Evolutionary conservation across 2,113 vertebrate genomes (phyloP).

Genomic region (Aptenodytes patagonicus): DNA sequence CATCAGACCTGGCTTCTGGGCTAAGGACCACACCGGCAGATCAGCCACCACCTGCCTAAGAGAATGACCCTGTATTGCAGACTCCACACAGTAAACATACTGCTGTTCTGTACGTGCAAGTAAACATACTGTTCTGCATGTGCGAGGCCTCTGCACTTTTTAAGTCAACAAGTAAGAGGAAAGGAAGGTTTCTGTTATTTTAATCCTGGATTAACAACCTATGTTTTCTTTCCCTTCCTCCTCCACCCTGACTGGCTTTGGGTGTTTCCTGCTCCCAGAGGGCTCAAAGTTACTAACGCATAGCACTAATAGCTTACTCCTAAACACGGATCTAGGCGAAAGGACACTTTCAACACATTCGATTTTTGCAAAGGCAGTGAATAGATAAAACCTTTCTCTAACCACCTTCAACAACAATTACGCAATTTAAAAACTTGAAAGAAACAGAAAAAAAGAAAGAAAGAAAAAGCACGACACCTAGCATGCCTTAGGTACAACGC

Average conservation of each 20-base stretch:
- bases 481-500: too few relatives aligned
- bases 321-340: not conserved
- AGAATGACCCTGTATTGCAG: fast-evolving
- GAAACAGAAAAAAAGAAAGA: not conserved
- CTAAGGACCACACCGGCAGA: not conserved
- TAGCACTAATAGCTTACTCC: not conserved
- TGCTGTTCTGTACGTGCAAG: fast-evolving
- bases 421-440: not conserved
- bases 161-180: not conserved
- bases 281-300: not conserved
- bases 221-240: not conserved
- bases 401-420: not conserved
- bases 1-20: not conserved
- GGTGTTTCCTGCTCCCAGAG: not conserved
- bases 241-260: not conserved
- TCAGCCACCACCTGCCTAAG: not conserved
- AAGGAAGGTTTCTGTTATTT: not conserved
- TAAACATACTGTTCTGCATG: fast-evolving
- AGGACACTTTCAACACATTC: too few relatives aligned
- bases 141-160: not conserved
- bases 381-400: not conserved
- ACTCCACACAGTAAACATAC: fast-evolving
- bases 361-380: fast-evolving
- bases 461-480: not conserved
- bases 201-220: not conserved